Conservation (phyloP, 2,113 vertebrate species). For the Mirounga angustirostris region DNA sequence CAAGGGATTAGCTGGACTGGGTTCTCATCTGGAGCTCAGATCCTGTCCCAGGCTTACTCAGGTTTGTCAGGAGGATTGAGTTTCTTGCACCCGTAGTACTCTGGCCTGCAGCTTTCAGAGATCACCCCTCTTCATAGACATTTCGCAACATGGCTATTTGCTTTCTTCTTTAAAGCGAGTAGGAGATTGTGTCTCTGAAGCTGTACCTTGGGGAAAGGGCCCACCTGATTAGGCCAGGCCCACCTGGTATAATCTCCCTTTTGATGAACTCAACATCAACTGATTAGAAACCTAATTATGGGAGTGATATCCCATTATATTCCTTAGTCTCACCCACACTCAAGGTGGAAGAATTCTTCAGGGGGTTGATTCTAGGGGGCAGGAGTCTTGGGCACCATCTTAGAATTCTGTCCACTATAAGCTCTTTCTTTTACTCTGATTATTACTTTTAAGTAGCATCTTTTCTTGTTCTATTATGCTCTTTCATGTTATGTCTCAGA, state of each 20-base stretch:
- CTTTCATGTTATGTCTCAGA: neutral
- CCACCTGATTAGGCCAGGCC: neutral
- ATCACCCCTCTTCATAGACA: neutral
- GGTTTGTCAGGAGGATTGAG: neutral
- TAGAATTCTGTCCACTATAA: neutral
- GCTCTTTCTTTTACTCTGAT: neutral
- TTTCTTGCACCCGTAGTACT: neutral
- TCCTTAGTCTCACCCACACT: neutral
- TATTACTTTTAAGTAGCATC: conserved; percentile 8
- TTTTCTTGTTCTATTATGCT: conserved; percentile 12
- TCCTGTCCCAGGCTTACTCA: neutral
- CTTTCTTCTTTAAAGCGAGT: neutral
- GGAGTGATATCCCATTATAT: neutral
- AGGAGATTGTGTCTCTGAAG: neutral
- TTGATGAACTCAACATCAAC: neutral
- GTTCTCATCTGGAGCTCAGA: neutral
- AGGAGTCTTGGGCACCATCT: neutral
- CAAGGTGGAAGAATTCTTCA: neutral
- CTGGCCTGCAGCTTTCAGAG: neutral
- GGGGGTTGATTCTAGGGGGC: neutral
- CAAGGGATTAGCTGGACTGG: neutral
- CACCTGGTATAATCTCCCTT: neutral
- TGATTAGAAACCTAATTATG: neutral
- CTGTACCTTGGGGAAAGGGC: neutral
- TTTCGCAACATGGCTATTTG: neutral